Base-by-base conservation (phyloP, 2,888 invertebrate species). In the Taphrorychus bicolor region DNA sequence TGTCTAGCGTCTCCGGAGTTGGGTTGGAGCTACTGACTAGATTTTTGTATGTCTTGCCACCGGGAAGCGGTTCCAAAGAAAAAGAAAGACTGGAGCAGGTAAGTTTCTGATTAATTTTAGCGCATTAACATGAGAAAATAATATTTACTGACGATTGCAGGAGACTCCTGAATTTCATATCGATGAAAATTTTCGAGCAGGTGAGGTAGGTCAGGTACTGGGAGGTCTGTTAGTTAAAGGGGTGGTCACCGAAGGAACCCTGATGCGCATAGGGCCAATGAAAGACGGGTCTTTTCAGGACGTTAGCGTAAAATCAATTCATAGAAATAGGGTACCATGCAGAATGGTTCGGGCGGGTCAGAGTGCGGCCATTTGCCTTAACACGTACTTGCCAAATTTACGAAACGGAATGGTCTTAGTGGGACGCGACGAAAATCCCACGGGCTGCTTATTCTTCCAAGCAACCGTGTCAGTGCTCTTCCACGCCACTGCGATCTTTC, bases 301-400 rank as follows among this genome's bases (percentile, higher is more conserved):
- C 5, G 93, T 93, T 0, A 85, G 84, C 11, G 91, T 98, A 3
- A 90, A 91, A 72, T 94, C 94, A 2, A 89, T 98, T 60, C 95
- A 97, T 82, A 87, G 98, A 3, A 97, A 98, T 82, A 90, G 97
- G 73, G 93, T 96, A 4, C 94, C 96, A 0, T 95, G 96, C 78
- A 87, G 94, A 45, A 84, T 89, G 60, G 97, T 97, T 2, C 87
- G 92, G 69, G 95, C 95, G 0, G 95, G 95, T 0, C 96, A 97
- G 81, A 93, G 94, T 73, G 96, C 97, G 0, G 93, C 95, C 2
- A 82, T 95, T 42, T 91, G 91, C 19, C 82, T 96, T 3, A 87
- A 87, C 73, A 86, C 85, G n/a, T 80, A 83, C 11, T 82, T 86
- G 2, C 87, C 90, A 0, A 85, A 86, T 53, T 82, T 93, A 0